phyloP scores from a whole-genome alignment of 2,113 vertebrate genomes.

The Lampris megalopsis region DNA sequence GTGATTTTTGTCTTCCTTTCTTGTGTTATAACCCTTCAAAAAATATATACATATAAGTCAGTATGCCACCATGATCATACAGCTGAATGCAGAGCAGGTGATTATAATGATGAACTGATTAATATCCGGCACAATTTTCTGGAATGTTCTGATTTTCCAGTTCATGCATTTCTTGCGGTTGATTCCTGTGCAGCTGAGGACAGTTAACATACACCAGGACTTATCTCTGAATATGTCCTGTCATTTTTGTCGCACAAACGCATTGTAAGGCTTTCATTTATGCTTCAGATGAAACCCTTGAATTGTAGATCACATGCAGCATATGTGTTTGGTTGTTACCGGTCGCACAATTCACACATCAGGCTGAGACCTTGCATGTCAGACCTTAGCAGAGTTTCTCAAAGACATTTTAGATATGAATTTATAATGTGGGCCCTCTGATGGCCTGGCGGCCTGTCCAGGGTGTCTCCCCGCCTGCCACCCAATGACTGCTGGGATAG shows the following conservation, averaged over 20 bases:
- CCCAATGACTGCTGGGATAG: too few species aligned
- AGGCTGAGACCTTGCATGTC: constrained; percentile 2
- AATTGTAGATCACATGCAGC: not conserved
- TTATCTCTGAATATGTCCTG: not conserved
- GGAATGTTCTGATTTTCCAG: constrained; percentile 7
- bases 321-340: not conserved
- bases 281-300: not conserved
- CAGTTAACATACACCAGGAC: not conserved
- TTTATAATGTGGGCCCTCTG: not conserved
- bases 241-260: not conserved
- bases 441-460: too few species aligned
- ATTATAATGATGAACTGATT: constrained; percentile 6
- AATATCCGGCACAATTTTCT: constrained; percentile 6
- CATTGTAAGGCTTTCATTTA: not conserved
- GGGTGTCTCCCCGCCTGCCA: too few species aligned
- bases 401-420: constrained; percentile 17
- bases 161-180: not conserved
- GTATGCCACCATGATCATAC: not conserved
- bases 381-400: constrained; percentile 9
- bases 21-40: too few species aligned
- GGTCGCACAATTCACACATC: not conserved
- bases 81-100: constrained; percentile 5
- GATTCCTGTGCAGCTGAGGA: not conserved
- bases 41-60: too few species aligned
- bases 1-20: too few species aligned